A percentile compares a stretch with the other conserved stretches of the same genome.
Evolutionary conservation across 2,113 vertebrate species (phyloP).

Genomic region (Hirundichthys speculiger): DNA sequence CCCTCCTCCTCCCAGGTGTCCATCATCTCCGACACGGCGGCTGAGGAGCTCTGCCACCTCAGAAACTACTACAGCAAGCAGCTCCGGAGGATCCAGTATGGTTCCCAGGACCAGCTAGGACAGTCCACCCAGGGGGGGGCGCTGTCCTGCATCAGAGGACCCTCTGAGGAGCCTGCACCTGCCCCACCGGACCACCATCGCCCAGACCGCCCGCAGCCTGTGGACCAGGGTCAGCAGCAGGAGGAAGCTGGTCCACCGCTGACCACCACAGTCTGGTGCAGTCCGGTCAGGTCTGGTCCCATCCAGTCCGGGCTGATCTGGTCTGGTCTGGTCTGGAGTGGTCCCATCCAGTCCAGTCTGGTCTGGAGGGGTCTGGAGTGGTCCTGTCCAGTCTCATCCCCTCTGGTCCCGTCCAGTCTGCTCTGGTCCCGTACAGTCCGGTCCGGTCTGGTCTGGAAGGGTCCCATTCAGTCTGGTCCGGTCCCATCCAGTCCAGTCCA

Average conservation of each 20-base stretch:
- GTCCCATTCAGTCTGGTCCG: too few relatives aligned
- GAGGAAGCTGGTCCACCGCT: constrained; percentile 50
- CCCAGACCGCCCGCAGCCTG: constrained; percentile 70
- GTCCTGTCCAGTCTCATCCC: too few relatives aligned
- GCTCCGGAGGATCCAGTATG: constrained; percentile 78
- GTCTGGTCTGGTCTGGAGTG: too few relatives aligned
- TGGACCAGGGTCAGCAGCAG: constrained; percentile 78
- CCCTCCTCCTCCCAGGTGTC: constrained; percentile 71
- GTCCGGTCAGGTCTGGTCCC: neutral
- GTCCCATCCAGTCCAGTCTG: too few relatives aligned
- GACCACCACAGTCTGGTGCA: too few relatives aligned
- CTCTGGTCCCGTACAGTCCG: too few relatives aligned
- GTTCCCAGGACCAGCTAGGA: constrained; percentile 78
- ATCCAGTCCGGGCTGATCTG: too few relatives aligned
- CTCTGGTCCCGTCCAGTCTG: too few relatives aligned
- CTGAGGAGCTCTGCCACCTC: constrained; percentile 74
- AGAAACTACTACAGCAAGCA: constrained; percentile 69
- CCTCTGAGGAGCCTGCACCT: constrained; percentile 72
- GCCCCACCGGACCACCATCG: constrained; percentile 57
- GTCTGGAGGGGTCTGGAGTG: too few relatives aligned
- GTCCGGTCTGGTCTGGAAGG: too few relatives aligned
- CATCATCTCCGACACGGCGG: constrained; percentile 75
- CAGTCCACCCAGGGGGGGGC: constrained; percentile 56
- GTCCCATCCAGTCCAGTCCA: too few relatives aligned
- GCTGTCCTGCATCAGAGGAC: constrained; percentile 74